These are phyloP conservation scores for Proterorhinus semilunaris DNA, from an alignment of 2,113 vertebrate genomes.

Conservation along the genomic window DNA sequence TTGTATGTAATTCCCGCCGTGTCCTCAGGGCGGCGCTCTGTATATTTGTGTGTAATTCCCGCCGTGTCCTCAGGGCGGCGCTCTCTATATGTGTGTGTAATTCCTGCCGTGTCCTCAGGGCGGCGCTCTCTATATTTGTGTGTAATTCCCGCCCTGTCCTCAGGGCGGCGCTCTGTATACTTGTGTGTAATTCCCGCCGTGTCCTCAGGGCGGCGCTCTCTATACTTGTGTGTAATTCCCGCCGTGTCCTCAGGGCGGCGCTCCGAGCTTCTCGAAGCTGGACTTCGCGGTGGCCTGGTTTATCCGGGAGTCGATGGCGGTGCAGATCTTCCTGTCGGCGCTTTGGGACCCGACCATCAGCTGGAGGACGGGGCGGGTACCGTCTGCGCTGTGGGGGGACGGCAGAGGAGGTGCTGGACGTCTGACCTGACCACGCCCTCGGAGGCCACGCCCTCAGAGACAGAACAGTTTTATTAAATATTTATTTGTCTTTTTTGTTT, in stretches of 20 bases:
- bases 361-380: conserved; percentile 97
- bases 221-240: too few species aligned
- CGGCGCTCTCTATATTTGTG: too few species aligned
- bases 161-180: too few species aligned
- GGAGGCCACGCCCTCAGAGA: neutral
- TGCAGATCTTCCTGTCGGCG: conserved; percentile 98
- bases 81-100: too few species aligned
- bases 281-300: conserved; percentile 99
- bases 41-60: too few species aligned
- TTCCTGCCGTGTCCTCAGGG: too few species aligned
- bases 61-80: too few species aligned
- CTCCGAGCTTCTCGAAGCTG: conserved; percentile 92
- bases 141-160: too few species aligned
- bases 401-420: conserved; percentile 95
- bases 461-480: neutral
- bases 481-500: neutral
- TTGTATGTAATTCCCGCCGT: too few species aligned
- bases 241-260: conserved; percentile 55
- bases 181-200: too few species aligned
- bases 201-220: too few species aligned
- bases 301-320: conserved; percentile 97
- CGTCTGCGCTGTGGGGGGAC: conserved; percentile 95
- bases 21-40: too few species aligned
- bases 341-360: conserved; percentile 98
- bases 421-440: conserved; percentile 39